Conservation (phyloP, 2,113 vertebrate species). For the Brienomyrus brachyistius region DNA sequence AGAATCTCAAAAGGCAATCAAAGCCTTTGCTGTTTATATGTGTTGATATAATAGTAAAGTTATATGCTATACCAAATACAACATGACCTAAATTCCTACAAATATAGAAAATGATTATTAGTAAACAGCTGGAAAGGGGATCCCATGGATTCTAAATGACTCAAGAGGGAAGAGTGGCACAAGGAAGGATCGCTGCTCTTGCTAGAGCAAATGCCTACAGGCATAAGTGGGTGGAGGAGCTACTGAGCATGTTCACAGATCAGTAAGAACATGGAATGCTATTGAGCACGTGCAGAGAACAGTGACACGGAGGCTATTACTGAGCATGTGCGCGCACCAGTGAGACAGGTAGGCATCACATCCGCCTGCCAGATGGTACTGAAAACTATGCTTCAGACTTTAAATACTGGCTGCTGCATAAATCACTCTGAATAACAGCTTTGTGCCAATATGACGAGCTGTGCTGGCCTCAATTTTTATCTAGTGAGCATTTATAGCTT, state of each 20-base stretch:
- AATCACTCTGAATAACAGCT: neutral
- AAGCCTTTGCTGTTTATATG: neutral
- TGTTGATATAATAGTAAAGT: neutral
- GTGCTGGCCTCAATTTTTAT: neutral
- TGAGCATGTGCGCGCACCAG: neutral
- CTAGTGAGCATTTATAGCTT: slow-evolving; percentile 1
- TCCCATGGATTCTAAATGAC: neutral
- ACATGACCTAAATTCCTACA: neutral
- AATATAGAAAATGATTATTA: neutral
- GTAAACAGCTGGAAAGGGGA: neutral
- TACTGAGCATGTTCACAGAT: neutral
- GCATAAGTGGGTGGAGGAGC: neutral
- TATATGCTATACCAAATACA: neutral
- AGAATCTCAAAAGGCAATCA: neutral
- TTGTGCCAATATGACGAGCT: neutral
- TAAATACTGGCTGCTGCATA: slow-evolving; percentile 9
- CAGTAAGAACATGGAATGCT: neutral
- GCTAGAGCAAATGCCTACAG: neutral
- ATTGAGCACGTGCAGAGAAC: neutral
- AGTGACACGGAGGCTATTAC: neutral
- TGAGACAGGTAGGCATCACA: neutral
- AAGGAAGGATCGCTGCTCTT: neutral
- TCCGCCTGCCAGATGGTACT: neutral
- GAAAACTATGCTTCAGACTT: neutral
- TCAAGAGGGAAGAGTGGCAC: neutral